phyloP scores from a whole-genome alignment of 2,797 vertebrate genomes.

The Spinus pinus region DNA sequence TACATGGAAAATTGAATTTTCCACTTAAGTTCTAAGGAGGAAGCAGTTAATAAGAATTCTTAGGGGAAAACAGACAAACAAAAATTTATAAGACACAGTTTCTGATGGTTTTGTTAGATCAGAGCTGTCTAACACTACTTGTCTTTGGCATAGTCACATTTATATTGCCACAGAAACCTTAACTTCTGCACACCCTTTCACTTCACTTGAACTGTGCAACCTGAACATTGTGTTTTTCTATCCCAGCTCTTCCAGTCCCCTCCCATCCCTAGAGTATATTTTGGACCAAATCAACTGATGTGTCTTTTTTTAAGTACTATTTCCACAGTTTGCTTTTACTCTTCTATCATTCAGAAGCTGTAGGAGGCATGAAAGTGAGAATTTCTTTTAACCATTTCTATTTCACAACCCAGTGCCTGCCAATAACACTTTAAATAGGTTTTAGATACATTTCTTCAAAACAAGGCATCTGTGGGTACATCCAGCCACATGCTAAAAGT shows the following conservation, averaged over 20 bases:
- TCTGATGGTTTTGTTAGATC: neutral
- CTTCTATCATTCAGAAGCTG: neutral
- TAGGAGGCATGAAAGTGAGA: neutral
- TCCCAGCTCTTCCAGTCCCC: slow-evolving; percentile 24
- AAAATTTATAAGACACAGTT: neutral
- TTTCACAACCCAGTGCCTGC: neutral
- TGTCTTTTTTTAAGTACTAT: slow-evolving; percentile 8
- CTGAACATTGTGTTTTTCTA: slow-evolving; percentile 56
- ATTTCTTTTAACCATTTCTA: neutral
- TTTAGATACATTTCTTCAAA: neutral
- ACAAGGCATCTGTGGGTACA: neutral
- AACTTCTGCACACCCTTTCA: neutral
- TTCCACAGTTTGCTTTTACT: slow-evolving; percentile 23
- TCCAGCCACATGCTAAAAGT: neutral
- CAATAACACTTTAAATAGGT: neutral
- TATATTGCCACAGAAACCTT: neutral
- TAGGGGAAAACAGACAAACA: neutral
- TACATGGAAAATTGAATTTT: neutral
- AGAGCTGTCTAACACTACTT: neutral
- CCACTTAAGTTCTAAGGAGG: neutral
- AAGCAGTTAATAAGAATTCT: neutral
- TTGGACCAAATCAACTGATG: slow-evolving; percentile 4
- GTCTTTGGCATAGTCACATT: neutral
- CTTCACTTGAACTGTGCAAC: slow-evolving; percentile 50
- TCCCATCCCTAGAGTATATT: slow-evolving; percentile 49